Conservation (phyloP, 2,888 invertebrate genomes). For the Lacanobia oleracea region DNA sequence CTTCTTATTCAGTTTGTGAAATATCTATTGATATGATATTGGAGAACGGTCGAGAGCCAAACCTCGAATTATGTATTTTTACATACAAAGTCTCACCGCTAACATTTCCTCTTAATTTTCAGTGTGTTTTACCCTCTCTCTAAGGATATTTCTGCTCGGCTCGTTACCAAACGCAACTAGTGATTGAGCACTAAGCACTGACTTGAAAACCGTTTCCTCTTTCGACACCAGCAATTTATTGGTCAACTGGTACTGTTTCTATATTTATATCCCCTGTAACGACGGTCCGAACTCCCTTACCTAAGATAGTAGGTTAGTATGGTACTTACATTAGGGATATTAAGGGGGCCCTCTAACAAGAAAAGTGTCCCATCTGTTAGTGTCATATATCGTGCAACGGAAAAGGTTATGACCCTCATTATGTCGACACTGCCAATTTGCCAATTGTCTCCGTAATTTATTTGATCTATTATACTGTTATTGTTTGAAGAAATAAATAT, state of each 20-base stretch:
- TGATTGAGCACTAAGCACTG: constrained; percentile 13
- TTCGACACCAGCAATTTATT: constrained; percentile 16
- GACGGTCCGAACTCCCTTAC: constrained; percentile 25
- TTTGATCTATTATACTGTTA: constrained; percentile 47
- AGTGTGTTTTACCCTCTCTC: neutral
- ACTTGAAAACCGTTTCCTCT: constrained; percentile 13
- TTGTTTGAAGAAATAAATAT: constrained; percentile 12
- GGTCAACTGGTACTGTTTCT: constrained; percentile 6
- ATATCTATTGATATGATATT: too few relatives aligned
- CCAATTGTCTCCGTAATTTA: constrained; percentile 46
- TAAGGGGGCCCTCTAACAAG: constrained; percentile 51
- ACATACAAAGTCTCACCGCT: too few relatives aligned
- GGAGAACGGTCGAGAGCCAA: too few relatives aligned
- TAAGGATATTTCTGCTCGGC: neutral
- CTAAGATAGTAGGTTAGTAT: constrained; percentile 39
- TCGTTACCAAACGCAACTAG: neutral
- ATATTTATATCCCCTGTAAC: constrained; percentile 19
- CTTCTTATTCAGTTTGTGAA: too few relatives aligned
- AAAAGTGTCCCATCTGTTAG: constrained; percentile 50
- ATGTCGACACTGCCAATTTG: constrained; percentile 39
- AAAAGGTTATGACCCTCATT: constrained; percentile 37
- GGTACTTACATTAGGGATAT: constrained; percentile 19
- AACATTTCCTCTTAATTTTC: too few relatives aligned
- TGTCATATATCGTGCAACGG: constrained; percentile 21
- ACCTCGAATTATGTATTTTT: too few relatives aligned